Evolutionary conservation across 2,888 invertebrate species (phyloP), one percentile per base, ranked within the genome.

Genomic region (Caenorhabditis sp.): DNA sequence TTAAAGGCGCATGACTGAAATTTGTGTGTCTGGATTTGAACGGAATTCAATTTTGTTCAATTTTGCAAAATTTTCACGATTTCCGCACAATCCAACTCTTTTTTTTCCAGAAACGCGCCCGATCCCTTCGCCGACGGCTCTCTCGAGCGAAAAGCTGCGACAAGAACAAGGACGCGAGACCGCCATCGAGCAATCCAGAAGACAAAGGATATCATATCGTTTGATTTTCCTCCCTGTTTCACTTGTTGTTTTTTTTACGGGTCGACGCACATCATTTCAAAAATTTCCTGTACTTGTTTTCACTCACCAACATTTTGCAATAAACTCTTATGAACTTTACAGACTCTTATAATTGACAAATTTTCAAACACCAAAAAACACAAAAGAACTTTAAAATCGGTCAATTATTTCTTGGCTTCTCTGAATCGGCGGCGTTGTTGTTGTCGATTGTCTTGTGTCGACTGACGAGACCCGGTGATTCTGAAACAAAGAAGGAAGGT

Each of bases 111-210:
- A 90, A 90, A 64, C 86, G 88, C 26, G 72, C 89, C 1, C 87
- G 89, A 0, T 85, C 87, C 35, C 69, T 90, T 14, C 83, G 90
- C 12, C 76, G 90, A 6, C 80, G 90, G 24, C 66, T 89, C 54
- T 89, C 88, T 69, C 82, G 89, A 49, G 84, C 88, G 7, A 87
- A 88, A 64, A 89, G 88, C 69, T 87, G 85, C 12, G 87, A 86
- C 14, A 88, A 89, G 69, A 38, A 12, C 12, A 81, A 81, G 47
- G 84, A 84, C 7, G 79, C 73, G 5, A 22, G 63, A 16, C 79
- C 79, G 22, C 83, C 79, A 51, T 80, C 83, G 47, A 66, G 44
- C 28, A 76, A 66, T 56, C 81, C 80, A 56, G 44, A 75, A n/a
- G 81, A 80, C 68, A 87, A 87, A 47, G 87, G 86, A 31, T 85